Evolutionary conservation across 2,113 vertebrate species (phyloP).

Genomic region (Chaetodon auriga): DNA sequence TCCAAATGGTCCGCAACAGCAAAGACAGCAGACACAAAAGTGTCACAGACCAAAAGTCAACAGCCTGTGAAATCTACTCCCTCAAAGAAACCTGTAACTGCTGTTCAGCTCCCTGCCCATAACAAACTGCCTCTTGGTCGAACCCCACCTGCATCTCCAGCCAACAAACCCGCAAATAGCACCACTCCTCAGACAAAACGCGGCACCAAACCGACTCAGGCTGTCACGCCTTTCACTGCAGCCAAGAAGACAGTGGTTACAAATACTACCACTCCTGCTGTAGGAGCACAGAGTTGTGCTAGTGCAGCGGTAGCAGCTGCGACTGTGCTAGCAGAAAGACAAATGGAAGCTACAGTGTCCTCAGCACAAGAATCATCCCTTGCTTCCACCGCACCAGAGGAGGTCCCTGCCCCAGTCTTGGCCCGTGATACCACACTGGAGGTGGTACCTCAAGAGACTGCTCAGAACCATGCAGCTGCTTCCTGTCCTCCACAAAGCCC

Average conservation of each 20-base stretch:
- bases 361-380: constrained; percentile 2
- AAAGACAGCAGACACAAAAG: constrained; percentile 63
- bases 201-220: constrained; percentile 74
- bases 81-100: constrained; percentile 57
- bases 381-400: constrained; percentile 17
- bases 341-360: constrained; percentile 13
- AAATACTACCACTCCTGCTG: not conserved
- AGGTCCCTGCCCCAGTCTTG: not conserved
- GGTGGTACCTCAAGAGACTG: constrained; percentile 7
- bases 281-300: not conserved
- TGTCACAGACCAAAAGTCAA: constrained; percentile 59
- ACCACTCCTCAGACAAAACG: constrained; percentile 51
- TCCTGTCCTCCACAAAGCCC: constrained; percentile 42
- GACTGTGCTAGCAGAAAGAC: constrained; percentile 22
- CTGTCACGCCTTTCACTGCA: constrained; percentile 67
- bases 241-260: constrained; percentile 51
- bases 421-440: constrained; percentile 28
- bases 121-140: constrained; percentile 50
- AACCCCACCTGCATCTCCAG: constrained; percentile 62
- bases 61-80: constrained; percentile 52
- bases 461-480: constrained; percentile 13
- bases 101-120: constrained; percentile 19
- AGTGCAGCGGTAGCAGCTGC: not conserved
- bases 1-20: constrained; percentile 52
- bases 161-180: constrained; percentile 47